Percentiles rank a stretch among this genome's conserved stretches.
Conservation (phyloP, 2,888 invertebrate species). For the Stegophylla sp. region DNA sequence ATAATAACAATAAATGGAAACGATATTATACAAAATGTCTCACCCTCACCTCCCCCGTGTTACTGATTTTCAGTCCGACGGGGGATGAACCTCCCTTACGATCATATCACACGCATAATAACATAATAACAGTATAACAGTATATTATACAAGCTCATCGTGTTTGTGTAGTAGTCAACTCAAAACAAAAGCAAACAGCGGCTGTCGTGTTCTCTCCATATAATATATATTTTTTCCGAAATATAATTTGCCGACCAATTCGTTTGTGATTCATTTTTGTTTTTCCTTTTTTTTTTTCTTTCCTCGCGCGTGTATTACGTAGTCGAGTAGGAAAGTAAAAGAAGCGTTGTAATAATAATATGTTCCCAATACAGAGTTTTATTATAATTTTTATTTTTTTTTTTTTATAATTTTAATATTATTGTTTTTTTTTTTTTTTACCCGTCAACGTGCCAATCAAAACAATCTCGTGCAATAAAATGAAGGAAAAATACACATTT, state of each 20-base stretch:
- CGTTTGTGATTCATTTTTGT: not conserved
- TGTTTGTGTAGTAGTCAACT: not conserved
- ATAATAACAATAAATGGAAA: conserved; percentile 1
- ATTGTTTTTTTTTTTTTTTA: not conserved
- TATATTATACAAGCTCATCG: conserved; percentile 1
- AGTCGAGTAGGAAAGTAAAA: not conserved
- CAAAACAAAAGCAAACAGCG: conserved; percentile 24
- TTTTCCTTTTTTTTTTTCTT: not conserved
- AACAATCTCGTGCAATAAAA: conserved; percentile 43
- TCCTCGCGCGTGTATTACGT: not conserved
- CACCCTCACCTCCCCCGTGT: not conserved
- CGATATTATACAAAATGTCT: not conserved
- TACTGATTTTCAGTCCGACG: not conserved
- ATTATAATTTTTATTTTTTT: conserved; percentile 7
- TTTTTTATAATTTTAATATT: not conserved
- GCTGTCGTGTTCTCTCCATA: conserved; percentile 33
- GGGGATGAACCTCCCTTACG: not conserved
- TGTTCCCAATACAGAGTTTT: not conserved
- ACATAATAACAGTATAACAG: not conserved
- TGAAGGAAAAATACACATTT: conserved; percentile 33
- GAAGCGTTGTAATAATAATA: not conserved
- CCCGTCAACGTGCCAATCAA: conserved; percentile 38
- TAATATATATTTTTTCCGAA: not conserved
- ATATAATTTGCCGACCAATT: not conserved
- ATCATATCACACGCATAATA: conserved; percentile 10